phyloP scores from a whole-genome alignment of 2,797 vertebrate genomes.

The Sebastes trivittatus region DNA sequence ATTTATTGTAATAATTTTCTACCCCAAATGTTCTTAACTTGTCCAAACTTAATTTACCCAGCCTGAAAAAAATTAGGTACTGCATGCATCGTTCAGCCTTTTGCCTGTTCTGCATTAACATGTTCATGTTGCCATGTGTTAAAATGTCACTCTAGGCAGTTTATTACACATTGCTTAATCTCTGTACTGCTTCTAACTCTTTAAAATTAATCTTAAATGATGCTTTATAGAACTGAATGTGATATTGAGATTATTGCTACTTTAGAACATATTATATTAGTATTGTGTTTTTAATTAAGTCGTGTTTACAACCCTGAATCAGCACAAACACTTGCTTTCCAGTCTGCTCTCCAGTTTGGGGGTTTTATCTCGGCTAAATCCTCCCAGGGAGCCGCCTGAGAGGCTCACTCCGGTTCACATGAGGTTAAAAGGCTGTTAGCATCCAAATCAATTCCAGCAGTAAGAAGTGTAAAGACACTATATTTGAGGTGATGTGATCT shows the following conservation, averaged over 20 bases:
- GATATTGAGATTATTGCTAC: not conserved
- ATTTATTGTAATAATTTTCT: not conserved
- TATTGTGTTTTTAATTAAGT: not conserved
- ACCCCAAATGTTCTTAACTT: not conserved
- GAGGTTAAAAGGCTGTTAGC: constrained; percentile 24
- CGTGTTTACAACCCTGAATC: not conserved
- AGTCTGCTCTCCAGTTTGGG: not conserved
- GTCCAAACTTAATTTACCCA: not conserved
- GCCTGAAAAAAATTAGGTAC: not conserved
- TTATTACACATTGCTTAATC: not conserved
- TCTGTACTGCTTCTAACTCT: not conserved
- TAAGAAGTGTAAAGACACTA: constrained; percentile 14
- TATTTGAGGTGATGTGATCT: constrained; percentile 27
- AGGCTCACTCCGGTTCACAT: not conserved
- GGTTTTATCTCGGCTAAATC: not conserved
- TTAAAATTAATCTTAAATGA: not conserved
- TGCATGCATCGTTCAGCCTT: not conserved
- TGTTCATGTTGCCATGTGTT: not conserved
- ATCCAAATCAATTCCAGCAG: constrained; percentile 9
- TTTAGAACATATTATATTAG: not conserved
- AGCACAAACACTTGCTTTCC: not conserved
- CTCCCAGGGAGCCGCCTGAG: not conserved
- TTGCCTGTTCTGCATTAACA: not conserved
- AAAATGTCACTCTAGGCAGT: not conserved
- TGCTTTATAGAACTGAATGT: not conserved